Evolutionary conservation across 2,113 vertebrate species (phyloP).

Genomic region (Cyanoderma ruficeps): DNA sequence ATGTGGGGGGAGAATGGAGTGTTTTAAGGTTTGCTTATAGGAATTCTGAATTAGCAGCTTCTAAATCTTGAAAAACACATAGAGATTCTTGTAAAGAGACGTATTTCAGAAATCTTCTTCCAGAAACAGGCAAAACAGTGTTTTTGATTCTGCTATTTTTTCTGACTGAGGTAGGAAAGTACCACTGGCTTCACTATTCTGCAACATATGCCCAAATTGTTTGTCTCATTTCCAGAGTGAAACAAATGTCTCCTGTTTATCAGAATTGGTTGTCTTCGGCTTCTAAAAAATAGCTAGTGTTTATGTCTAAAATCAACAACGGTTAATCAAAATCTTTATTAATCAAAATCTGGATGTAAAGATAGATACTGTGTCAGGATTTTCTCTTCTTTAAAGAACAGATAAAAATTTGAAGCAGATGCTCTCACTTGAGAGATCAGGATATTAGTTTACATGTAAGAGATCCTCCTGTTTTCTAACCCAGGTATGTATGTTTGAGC

Average conservation of each 20-base stretch:
- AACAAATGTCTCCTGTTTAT: not conserved
- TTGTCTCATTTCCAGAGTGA: not conserved
- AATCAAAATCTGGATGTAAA: not conserved
- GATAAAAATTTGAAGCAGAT: not conserved
- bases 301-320: not conserved
- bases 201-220: not conserved
- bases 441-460: not conserved
- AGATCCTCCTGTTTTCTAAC: not conserved
- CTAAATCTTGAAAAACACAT: not conserved
- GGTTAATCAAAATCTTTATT: not conserved
- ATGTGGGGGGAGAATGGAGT: rapidly evolving
- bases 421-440: not conserved
- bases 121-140: not conserved
- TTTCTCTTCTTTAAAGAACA: not conserved
- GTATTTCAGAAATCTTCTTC: not conserved
- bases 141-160: not conserved
- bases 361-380: not conserved
- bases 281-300: not conserved
- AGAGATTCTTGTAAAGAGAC: not conserved
- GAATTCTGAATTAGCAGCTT: not conserved
- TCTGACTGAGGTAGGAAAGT: not conserved
- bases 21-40: not conserved
- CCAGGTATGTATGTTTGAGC: not conserved
- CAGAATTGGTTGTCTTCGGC: not conserved
- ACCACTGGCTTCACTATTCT: not conserved